Conservation (phyloP, 2,113 vertebrate genomes). For the Leucoraja erinaceus region DNA sequence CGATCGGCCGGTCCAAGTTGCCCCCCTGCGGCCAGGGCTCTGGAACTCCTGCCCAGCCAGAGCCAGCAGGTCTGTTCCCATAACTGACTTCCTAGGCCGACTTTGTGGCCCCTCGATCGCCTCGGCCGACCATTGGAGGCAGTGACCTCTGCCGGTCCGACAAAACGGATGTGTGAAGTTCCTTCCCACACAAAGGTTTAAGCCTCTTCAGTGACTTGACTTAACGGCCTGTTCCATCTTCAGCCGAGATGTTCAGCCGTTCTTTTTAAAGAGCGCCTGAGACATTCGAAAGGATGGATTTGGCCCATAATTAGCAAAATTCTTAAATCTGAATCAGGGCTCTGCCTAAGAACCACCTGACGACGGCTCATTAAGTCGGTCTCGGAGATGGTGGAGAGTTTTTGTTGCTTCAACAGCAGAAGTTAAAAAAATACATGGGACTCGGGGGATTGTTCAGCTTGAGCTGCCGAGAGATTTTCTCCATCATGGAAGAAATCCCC, state of each 20-base stretch:
- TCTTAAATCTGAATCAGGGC: conserved; percentile 54
- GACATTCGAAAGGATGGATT: conserved; percentile 63
- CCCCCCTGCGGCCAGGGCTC: too few relatives aligned
- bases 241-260: neutral
- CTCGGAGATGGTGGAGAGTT: conserved; percentile 62
- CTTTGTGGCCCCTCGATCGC: too few relatives aligned
- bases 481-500: neutral
- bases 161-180: too few relatives aligned
- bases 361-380: conserved; percentile 71
- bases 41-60: too few relatives aligned
- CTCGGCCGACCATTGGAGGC: too few relatives aligned
- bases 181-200: too few relatives aligned
- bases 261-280: conserved; percentile 43
- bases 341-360: conserved; percentile 61
- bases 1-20: too few relatives aligned
- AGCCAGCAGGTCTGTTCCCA: too few relatives aligned
- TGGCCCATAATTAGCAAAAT: conserved; percentile 75
- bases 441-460: conserved; percentile 66
- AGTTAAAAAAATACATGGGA: conserved; percentile 59
- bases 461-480: conserved; percentile 59
- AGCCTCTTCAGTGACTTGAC: too few relatives aligned
- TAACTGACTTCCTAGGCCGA: too few relatives aligned
- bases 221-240: too few relatives aligned
- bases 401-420: conserved; percentile 65
- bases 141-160: too few relatives aligned